These are phyloP conservation scores for Cataglyphis cursor DNA, from an alignment of 2,888 invertebrate genomes.

Conservation along the genomic window DNA sequence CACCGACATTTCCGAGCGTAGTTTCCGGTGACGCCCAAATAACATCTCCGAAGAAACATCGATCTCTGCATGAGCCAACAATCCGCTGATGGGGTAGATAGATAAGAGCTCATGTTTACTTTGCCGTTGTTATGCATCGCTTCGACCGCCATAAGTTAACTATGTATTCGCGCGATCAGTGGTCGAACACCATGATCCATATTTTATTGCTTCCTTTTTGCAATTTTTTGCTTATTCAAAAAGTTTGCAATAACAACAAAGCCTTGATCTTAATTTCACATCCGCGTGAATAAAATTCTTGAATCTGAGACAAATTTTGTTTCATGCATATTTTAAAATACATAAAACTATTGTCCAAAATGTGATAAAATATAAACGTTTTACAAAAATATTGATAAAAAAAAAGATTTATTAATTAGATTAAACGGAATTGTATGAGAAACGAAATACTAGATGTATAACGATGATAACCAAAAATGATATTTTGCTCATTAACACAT, in stretches of 20 bases:
- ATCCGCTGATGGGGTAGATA: constrained; percentile 42
- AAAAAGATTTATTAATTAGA: background rate
- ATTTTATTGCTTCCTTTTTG: background rate
- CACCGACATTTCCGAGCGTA: constrained; percentile 67
- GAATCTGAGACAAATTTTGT: background rate
- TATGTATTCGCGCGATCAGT: background rate
- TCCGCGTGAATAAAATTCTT: background rate
- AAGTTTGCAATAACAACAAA: no score
- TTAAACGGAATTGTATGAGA: background rate
- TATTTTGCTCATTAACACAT: constrained; percentile 6
- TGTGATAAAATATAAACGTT: background rate
- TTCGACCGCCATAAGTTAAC: constrained; percentile 17
- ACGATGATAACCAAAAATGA: background rate
- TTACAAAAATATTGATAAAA: background rate
- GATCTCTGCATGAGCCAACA: constrained; percentile 68
- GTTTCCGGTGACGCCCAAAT: constrained; percentile 67
- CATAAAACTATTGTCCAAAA: background rate
- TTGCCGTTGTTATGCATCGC: constrained; percentile 24
- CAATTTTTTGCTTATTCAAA: background rate
- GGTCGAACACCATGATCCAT: background rate
- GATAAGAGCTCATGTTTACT: constrained; percentile 42
- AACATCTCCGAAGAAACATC: constrained; percentile 69
- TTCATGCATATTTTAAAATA: background rate
- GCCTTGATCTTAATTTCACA: no score
- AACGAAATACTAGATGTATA: background rate